A percentile compares a stretch with the other conserved stretches of the same genome.
These are phyloP conservation scores for Campylomormyrus numenius DNA, from an alignment of 2,113 vertebrate species.

Conservation along the genomic window DNA sequence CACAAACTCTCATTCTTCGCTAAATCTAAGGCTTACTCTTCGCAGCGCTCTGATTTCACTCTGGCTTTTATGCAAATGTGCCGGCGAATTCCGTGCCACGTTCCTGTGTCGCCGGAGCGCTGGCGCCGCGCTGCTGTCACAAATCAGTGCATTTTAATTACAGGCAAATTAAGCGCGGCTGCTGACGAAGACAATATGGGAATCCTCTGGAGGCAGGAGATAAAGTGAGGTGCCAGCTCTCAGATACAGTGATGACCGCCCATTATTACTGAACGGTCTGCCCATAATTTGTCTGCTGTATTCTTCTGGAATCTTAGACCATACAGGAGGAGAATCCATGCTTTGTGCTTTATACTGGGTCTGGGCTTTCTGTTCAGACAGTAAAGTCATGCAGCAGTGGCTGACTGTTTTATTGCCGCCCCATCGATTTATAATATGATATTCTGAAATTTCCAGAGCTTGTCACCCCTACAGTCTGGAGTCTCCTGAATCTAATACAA, in stretches of 20 bases:
- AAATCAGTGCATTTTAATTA: constrained; percentile 46
- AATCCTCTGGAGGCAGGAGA: constrained; percentile 30
- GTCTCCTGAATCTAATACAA: background rate
- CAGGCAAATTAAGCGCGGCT: constrained; percentile 24
- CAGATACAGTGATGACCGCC: background rate
- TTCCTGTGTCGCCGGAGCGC: background rate
- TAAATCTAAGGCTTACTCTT: background rate
- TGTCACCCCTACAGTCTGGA: background rate
- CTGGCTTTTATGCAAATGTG: background rate
- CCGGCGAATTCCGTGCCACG: background rate
- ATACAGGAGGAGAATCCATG: background rate
- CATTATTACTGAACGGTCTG: background rate
- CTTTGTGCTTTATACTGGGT: background rate
- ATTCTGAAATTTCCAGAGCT: background rate
- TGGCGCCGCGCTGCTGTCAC: constrained; percentile 25
- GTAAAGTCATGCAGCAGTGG: background rate
- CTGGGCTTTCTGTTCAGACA: background rate
- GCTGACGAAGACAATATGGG: background rate
- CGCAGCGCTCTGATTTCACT: background rate
- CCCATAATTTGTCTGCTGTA: background rate
- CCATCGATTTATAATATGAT: background rate
- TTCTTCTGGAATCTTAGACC: background rate
- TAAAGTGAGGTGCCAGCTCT: constrained; percentile 18
- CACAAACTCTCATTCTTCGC: background rate
- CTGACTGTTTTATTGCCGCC: background rate